phyloP scores from a whole-genome alignment of 2,888 invertebrate species.

The Eugnorisma glareosa region DNA sequence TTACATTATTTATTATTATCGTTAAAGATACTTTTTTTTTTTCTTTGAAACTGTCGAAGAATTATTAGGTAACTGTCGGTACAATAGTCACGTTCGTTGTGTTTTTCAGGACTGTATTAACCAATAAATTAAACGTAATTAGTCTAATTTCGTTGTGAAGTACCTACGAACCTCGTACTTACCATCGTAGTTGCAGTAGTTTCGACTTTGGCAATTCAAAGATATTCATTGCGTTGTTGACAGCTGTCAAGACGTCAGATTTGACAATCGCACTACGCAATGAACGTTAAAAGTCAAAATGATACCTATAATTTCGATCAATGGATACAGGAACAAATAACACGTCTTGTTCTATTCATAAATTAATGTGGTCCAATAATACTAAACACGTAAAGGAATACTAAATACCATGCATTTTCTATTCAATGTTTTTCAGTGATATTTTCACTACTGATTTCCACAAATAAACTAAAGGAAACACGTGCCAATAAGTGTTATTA shows the following conservation, averaged over 20 bases:
- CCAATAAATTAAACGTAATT: conserved; percentile 31
- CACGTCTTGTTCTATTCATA: not conserved
- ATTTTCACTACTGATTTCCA: conserved; percentile 8
- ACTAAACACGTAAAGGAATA: not conserved
- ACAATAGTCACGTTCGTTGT: conserved; percentile 13
- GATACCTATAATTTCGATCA: not conserved
- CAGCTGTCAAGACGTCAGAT: not conserved
- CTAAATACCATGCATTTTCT: not conserved
- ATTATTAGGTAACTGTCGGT: conserved; percentile 7
- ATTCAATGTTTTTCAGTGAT: not conserved
- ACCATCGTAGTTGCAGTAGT: not conserved
- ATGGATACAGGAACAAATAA: not conserved
- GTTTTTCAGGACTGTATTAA: not conserved
- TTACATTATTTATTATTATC: too few relatives aligned
- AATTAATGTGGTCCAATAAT: not conserved
- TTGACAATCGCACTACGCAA: not conserved
- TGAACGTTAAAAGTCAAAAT: not conserved
- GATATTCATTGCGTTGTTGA: not conserved
- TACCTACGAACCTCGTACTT: not conserved
- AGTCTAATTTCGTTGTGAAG: not conserved
- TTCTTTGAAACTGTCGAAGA: conserved; percentile 13
- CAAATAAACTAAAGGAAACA: conserved; percentile 28
- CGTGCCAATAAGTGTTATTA: conserved; percentile 47
- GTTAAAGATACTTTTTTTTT: not conserved
- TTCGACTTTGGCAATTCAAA: not conserved